These are phyloP conservation scores for Sphaerophoria rueppellii DNA, from an alignment of 2,888 invertebrate genomes.

Conservation along the genomic window DNA sequence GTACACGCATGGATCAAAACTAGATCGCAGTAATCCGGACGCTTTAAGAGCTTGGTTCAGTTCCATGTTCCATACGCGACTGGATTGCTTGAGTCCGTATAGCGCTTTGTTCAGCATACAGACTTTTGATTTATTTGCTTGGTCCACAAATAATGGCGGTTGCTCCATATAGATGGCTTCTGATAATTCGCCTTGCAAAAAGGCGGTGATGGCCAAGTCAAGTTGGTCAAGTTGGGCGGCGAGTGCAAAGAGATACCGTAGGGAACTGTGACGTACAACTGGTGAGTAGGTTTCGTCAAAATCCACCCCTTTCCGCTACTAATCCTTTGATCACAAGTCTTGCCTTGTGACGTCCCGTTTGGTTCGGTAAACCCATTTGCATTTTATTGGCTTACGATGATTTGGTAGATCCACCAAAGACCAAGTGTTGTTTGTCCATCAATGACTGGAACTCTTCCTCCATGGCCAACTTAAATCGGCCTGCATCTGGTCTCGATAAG, in stretches of 20 bases:
- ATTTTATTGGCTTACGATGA: background rate
- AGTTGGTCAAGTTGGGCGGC: slow-evolving; percentile 25
- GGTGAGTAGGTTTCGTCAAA: slow-evolving; percentile 55
- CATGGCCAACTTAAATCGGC: slow-evolving; percentile 31
- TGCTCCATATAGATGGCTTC: slow-evolving; percentile 13
- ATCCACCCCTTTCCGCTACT: slow-evolving; percentile 50
- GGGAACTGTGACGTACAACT: slow-evolving; percentile 21
- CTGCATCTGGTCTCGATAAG: background rate
- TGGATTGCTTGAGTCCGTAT: slow-evolving; percentile 12
- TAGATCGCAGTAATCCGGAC: no score
- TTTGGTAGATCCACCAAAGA: slow-evolving; percentile 26
- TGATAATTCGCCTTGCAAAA: slow-evolving; percentile 21
- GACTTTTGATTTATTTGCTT: background rate
- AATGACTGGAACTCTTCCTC: slow-evolving; percentile 57
- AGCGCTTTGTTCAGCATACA: slow-evolving; percentile 3
- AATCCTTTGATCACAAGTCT: slow-evolving; percentile 58
- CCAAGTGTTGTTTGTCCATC: slow-evolving; percentile 37
- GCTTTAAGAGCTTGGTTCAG: no score
- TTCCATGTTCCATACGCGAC: slow-evolving; percentile 1
- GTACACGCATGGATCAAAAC: background rate
- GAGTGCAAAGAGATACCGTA: slow-evolving; percentile 26
- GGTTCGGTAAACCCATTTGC: slow-evolving; percentile 47
- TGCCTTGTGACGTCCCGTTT: slow-evolving; percentile 50
- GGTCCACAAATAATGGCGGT: slow-evolving; percentile 14
- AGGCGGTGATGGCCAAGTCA: slow-evolving; percentile 23